A percentile compares a stretch with the other conserved stretches of the same genome.
phyloP scores from a whole-genome alignment of 2,797 vertebrate species.

The Anguilla megastoma region DNA sequence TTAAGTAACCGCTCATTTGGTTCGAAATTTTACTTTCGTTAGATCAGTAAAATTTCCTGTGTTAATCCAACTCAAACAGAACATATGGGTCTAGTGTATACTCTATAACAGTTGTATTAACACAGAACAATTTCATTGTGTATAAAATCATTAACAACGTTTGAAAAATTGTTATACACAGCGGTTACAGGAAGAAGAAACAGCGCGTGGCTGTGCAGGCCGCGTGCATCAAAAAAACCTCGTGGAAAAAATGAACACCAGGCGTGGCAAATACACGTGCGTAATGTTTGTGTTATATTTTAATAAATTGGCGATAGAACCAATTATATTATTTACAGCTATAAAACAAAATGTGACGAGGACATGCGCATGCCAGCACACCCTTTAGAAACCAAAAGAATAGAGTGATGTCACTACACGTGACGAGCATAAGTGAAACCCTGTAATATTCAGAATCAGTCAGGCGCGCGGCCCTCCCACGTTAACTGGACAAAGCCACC shows the following conservation, averaged over 20 bases:
- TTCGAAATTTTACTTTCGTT: not conserved
- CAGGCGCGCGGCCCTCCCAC: conserved; percentile 9
- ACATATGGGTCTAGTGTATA: not conserved
- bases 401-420: conserved; percentile 35
- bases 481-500: not conserved
- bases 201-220: not conserved
- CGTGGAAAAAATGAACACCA: not conserved
- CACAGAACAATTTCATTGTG: not conserved
- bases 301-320: not conserved
- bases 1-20: not conserved
- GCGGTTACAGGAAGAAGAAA: not conserved
- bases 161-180: not conserved
- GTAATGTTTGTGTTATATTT: not conserved
- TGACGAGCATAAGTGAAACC: conserved; percentile 11
- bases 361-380: not conserved
- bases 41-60: not conserved
- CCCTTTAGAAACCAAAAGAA: not conserved
- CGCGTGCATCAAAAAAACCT: not conserved
- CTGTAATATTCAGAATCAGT: conserved; percentile 8
- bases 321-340: conserved; percentile 8
- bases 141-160: not conserved
- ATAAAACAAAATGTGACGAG: not conserved
- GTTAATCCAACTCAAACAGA: not conserved
- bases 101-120: not conserved
- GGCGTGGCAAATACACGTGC: not conserved